phyloP scores from a whole-genome alignment of 53 echinoderm and acorn worm species.

The Echinometra lucunter region DNA sequence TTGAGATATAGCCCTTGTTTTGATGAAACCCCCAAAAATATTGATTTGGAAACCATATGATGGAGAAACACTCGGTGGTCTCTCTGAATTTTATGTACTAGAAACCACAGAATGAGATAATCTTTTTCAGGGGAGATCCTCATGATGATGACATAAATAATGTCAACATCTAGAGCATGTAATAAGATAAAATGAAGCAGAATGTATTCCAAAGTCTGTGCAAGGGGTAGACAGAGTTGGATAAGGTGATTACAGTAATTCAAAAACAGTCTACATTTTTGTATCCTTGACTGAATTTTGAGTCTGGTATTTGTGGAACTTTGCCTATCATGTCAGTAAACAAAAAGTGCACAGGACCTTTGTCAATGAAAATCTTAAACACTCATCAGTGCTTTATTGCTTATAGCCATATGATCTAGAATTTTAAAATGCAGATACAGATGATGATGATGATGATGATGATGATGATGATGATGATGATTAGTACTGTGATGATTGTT shows the following conservation, averaged over 20 bases:
- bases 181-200: not conserved
- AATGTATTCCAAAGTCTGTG: not conserved
- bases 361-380: not conserved
- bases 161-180: not conserved
- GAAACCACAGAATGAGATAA: slow-evolving; percentile 1
- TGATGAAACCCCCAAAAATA: not conserved
- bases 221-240: not conserved
- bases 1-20: not conserved
- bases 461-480: slow-evolving; percentile 14
- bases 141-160: slow-evolving; percentile 18
- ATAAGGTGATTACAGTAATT: not conserved
- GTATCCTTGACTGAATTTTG: not conserved
- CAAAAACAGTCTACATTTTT: slow-evolving; percentile 4
- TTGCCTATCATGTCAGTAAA: not conserved
- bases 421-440: not conserved
- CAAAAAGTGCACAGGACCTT: not conserved
- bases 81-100: not conserved
- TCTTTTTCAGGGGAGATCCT: not conserved
- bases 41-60: slow-evolving; percentile 14
- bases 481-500: slow-evolving; percentile 1
- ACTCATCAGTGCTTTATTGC: too few relatives aligned
- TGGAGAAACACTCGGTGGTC: not conserved
- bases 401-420: not conserved
- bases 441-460: slow-evolving; percentile 29
- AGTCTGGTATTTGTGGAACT: slow-evolving; percentile 7